Evolutionary conservation across 2,113 vertebrate genomes (phyloP), one percentile per base, ranked within the genome.

Genomic region (Symphodus melops): DNA sequence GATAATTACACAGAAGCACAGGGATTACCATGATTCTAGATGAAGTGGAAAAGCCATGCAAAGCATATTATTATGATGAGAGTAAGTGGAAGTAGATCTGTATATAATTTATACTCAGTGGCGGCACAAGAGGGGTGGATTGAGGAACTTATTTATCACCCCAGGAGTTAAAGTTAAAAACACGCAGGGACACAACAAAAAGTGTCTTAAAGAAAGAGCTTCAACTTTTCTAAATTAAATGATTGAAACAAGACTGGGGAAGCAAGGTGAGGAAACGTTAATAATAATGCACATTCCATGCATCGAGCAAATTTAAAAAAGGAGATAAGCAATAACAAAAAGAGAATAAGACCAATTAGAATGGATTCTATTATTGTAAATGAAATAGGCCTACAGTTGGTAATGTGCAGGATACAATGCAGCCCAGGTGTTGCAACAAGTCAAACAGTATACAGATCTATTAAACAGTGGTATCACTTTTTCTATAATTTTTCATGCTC

Each of bases 1-100:
- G 81, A 90, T 93, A 92, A 93, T 93, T 92, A 92, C 86, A 85
- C 82, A 86, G 82, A 87, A 88, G 88, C 88, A 79, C 57, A 85
- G 86, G 91, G 91, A 92, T 93, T 91, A 92, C 74, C 68, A 69
- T 88, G 85, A 92, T 86, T 91, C 85, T 88, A 89, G 85, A 92
- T 88, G 88, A 88, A 91, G 88, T 78, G 86, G 78, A 84, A 90
- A 90, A 91, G 83, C 85, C 88, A 91, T 82, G 86, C 86, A 91
- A 84, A 88, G 88, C 86, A 86, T 82, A 87, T 88, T 88, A 91
- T 86, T 88, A 82, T 83, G 88, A 91, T 85, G 90, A 87, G 87
- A 74, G 72, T 74, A 84, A 84, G 85, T 65, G 74, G 78, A 91
- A 85, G 77, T 85, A 75, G 63, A 87, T 86, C 67, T 81, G 75